Conservation (phyloP, 2,113 vertebrate species). For the Maccullochella peelii region DNA sequence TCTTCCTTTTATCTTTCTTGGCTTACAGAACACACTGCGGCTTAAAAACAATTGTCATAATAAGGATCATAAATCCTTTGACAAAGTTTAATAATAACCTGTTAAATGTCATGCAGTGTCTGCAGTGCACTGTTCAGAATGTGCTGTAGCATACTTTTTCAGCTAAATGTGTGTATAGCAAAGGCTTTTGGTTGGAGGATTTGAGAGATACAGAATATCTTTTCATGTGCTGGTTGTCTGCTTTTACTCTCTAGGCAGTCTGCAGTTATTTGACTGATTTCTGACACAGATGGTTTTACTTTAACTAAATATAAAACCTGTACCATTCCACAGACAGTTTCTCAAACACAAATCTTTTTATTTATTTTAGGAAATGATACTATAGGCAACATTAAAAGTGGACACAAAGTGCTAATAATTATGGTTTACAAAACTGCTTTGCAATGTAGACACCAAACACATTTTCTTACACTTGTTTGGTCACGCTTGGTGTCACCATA, state of each 20-base stretch:
- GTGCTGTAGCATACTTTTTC: background rate
- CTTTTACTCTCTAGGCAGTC: background rate
- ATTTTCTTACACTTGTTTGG: slow-evolving; percentile 42
- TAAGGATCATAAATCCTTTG: slow-evolving; percentile 6
- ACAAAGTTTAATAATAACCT: background rate
- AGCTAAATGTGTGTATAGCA: background rate
- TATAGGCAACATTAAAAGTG: background rate
- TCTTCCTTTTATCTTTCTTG: background rate
- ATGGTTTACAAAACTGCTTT: background rate
- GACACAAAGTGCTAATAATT: background rate
- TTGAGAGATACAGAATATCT: background rate
- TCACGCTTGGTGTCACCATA: slow-evolving; percentile 37
- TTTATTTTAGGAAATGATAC: background rate
- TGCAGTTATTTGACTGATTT: background rate
- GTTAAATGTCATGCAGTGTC: slow-evolving; percentile 1
- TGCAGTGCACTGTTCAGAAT: background rate
- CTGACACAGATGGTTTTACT: background rate
- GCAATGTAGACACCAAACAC: slow-evolving; percentile 5
- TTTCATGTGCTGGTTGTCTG: background rate
- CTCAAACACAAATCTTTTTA: background rate
- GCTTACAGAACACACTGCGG: background rate
- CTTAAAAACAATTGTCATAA: background rate
- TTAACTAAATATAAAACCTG: background rate
- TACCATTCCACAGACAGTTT: background rate
- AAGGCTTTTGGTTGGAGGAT: background rate